Evolutionary conservation across 2,888 invertebrate species (phyloP), one percentile per base, ranked within the genome.

Genomic region (Mythimna ferrago): DNA sequence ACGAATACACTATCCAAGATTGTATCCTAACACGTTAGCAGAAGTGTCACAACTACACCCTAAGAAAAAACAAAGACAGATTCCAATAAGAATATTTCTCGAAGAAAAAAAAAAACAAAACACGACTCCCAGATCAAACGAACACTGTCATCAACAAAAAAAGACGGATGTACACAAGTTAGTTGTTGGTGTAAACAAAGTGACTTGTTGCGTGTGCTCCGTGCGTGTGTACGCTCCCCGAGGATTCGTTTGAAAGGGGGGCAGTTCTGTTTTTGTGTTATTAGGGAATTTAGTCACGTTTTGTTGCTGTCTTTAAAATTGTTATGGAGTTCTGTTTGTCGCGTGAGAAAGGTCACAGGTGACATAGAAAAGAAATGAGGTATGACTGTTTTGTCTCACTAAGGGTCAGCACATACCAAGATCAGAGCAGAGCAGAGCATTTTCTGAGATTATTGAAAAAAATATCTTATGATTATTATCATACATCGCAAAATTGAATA

Each of bases 131-230:
- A 56, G 38, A 66, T 70, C 61, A 69, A 81, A 62, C 51, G 54
- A 62, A 66, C 26, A 26, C 6, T 26, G 35, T 58, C 35, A 44
- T 53, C 10, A 67, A 51, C 57, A 67, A 71, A 73, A 62, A 73
- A 62, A 71, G 35, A 21, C 10, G 48, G 21, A 57, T 66, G 60
- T 66, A 67, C 73, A 70, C 70, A 69, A 58, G 58, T 38, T n/a
- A 54, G 66, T 74, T 71, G 75, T 67, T 71, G 65, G 67, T 74
- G 80, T 74, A 65, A 78, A 79, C 71, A 79, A 60, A 68, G 56
- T 72, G 62, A 80, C 85, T 73, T 82, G 83, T 83, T 82, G 85
- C 83, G 83, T 83, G 83, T 11, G 9, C 10, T 10, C 56, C 48
- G 56, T 73, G 75, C 81, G 78, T 77, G 69, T 71, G 54, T 64